A percentile compares a stretch with the other conserved stretches of the same genome.
Evolutionary conservation across 1,140 invertebrate species (phyloP).

Genomic region (Drosophila biarmipes): DNA sequence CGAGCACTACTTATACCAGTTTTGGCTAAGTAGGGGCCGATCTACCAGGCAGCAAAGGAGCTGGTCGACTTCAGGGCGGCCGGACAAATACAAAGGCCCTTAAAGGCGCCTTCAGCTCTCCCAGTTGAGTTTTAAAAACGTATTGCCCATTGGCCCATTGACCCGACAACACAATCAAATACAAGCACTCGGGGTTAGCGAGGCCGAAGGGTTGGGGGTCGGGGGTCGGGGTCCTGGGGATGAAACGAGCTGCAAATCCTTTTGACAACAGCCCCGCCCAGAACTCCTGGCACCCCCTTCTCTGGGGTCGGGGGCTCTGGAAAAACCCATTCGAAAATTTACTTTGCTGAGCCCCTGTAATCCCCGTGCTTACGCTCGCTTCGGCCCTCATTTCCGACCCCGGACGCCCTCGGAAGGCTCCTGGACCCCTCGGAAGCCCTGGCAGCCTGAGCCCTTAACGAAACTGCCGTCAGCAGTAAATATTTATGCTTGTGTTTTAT

Average conservation of each 20-base stretch:
- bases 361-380: constrained; percentile 65
- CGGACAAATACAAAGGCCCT: neutral
- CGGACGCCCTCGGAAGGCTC: neutral
- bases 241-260: constrained; percentile 82
- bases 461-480: constrained; percentile 75
- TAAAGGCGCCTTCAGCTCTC: neutral
- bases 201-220: constrained; percentile 32
- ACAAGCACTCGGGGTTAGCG: constrained; percentile 71
- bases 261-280: constrained; percentile 63
- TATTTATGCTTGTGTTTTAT: constrained; percentile 83
- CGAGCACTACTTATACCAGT: constrained; percentile 34
- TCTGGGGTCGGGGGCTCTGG: constrained; percentile 30
- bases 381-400: constrained; percentile 10
- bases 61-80: neutral
- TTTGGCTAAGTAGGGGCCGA: constrained; percentile 13
- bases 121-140: constrained; percentile 42
- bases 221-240: constrained; percentile 45
- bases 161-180: constrained; percentile 76
- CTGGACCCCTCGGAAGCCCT: neutral
- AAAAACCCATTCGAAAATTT: constrained; percentile 49
- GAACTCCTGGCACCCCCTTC: neutral
- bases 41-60: neutral
- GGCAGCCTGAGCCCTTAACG: constrained; percentile 46
- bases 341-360: constrained; percentile 68
- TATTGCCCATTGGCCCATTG: constrained; percentile 61